phyloP scores from a whole-genome alignment of 2,113 vertebrate genomes.

The Zapus hudsonius region DNA sequence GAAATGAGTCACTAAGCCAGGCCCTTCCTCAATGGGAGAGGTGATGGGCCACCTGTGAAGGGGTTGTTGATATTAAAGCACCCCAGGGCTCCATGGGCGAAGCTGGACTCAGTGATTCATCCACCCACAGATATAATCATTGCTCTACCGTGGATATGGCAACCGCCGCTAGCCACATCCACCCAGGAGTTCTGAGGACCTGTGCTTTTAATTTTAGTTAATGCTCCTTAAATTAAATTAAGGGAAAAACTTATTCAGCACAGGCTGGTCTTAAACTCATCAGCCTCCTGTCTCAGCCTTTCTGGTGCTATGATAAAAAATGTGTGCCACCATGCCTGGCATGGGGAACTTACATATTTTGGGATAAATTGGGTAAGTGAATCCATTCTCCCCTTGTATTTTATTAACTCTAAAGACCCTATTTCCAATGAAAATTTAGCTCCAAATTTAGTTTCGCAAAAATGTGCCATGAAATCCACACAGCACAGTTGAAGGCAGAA shows the following conservation, averaged over 20 bases:
- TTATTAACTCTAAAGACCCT: not conserved
- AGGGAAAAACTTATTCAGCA: not conserved
- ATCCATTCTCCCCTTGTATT: not conserved
- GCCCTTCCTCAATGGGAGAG: not conserved
- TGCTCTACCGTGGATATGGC: not conserved
- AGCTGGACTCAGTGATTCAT: not conserved
- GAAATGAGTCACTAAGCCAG: conserved; percentile 22
- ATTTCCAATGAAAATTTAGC: not conserved
- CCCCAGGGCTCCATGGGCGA: not conserved
- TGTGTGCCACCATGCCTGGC: not conserved
- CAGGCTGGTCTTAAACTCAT: not conserved
- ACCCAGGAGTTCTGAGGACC: not conserved
- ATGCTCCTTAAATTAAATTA: not conserved
- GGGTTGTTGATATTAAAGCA: not conserved
- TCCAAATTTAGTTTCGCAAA: not conserved
- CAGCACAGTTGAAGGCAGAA: not conserved
- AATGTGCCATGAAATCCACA: not conserved
- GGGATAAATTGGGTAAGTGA: not conserved
- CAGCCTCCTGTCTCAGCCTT: not conserved
- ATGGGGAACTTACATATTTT: not conserved
- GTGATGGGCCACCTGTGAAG: not conserved
- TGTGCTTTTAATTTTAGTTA: not conserved
- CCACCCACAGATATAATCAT: rapidly evolving
- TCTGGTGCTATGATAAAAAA: not conserved
- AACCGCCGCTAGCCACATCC: not conserved